These are phyloP conservation scores for Notothenia coriiceps DNA, from an alignment of 2,113 vertebrate genomes.

Conservation along the genomic window DNA sequence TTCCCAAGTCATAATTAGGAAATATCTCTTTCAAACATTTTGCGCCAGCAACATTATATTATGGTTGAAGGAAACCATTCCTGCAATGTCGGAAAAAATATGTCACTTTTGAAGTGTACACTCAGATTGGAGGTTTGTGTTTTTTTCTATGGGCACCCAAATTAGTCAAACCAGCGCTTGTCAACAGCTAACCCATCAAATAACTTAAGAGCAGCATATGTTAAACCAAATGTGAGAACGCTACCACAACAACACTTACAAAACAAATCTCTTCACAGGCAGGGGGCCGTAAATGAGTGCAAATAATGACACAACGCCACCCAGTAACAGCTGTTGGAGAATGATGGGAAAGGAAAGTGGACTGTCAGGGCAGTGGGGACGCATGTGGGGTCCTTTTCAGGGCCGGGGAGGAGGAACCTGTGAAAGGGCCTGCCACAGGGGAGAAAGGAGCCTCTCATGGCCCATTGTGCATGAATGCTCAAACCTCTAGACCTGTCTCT, in stretches of 20 bases:
- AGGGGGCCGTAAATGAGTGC: conserved; percentile 72
- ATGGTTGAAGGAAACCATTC: conserved; percentile 73
- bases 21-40: conserved; percentile 69
- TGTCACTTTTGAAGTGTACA: conserved; percentile 59
- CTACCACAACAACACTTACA: conserved; percentile 64
- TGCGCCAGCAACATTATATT: conserved; percentile 66
- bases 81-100: conserved; percentile 62
- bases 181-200: conserved; percentile 74
- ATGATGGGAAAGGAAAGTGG: conserved; percentile 80
- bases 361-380: conserved; percentile 61
- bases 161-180: conserved; percentile 69
- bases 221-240: conserved; percentile 67
- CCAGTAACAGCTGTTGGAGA: conserved; percentile 79
- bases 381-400: conserved; percentile 76
- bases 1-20: conserved; percentile 76
- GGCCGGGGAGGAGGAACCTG: conserved; percentile 56
- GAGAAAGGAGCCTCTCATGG: conserved; percentile 79
- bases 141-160: conserved; percentile 37
- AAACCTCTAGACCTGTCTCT: conserved; percentile 61
- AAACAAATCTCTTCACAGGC: conserved; percentile 55
- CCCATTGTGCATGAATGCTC: conserved; percentile 78
- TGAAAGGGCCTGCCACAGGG: conserved; percentile 81
- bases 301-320: conserved; percentile 80
- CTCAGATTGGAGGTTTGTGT: conserved; percentile 31
- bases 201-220: conserved; percentile 73